Conservation (phyloP, 2,113 vertebrate genomes). For the Pygoscelis antarcticus region DNA sequence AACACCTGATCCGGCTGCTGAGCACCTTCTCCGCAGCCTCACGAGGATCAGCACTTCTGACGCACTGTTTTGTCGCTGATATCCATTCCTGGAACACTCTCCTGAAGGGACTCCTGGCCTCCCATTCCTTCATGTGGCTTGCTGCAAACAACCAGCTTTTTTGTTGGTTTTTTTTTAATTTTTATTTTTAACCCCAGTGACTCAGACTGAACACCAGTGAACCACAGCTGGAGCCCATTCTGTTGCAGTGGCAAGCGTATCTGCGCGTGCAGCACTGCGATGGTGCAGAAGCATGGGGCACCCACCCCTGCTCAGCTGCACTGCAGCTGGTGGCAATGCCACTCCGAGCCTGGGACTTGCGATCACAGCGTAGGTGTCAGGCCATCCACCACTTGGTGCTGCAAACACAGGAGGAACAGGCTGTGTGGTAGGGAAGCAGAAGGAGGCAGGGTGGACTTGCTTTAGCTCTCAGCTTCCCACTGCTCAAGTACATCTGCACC, state of each 20-base stretch:
- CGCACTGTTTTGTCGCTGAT: neutral
- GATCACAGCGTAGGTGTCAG: accelerated
- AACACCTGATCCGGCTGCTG: slow-evolving; percentile 35
- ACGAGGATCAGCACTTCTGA: neutral
- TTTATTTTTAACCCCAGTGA: neutral
- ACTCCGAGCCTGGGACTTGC: accelerated
- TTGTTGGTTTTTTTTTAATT: neutral
- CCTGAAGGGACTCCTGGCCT: neutral
- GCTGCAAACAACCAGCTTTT: neutral
- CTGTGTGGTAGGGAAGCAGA: neutral
- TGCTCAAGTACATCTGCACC: slow-evolving; percentile 14
- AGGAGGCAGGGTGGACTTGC: neutral
- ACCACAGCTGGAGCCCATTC: neutral
- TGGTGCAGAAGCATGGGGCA: accelerated
- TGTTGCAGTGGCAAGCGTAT: neutral
- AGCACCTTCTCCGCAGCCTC: neutral
- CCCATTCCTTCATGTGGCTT: neutral
- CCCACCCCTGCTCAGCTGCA: neutral
- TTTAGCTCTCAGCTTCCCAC: neutral
- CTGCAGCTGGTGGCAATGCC: neutral
- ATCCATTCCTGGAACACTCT: neutral
- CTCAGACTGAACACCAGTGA: neutral
- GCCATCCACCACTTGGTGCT: neutral
- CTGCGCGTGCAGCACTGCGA: accelerated
- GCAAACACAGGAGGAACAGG: neutral